These are phyloP conservation scores for Pachyrhynchus sulphureomaculatus DNA, from an alignment of 1,140 invertebrate genomes.

Conservation along the genomic window DNA sequence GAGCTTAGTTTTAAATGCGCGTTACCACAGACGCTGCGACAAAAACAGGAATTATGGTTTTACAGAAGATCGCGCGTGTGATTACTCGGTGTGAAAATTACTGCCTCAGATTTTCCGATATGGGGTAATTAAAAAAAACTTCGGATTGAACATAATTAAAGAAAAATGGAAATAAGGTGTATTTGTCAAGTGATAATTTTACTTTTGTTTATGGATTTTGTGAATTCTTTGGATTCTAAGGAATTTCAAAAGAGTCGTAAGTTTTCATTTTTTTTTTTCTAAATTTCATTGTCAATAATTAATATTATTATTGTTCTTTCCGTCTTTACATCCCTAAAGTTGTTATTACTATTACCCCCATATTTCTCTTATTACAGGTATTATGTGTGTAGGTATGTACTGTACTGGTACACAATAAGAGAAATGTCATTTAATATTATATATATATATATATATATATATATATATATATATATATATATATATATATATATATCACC, in stretches of 20 bases:
- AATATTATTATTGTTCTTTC: too few species aligned
- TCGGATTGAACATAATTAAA: background rate
- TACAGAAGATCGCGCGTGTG: background rate
- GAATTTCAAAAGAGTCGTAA: slow-evolving; percentile 43
- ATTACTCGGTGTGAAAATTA: background rate
- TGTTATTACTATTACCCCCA: too few species aligned
- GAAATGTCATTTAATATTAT: too few species aligned
- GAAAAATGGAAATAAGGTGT: slow-evolving; percentile 9
- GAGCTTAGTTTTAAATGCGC: slow-evolving; percentile 37
- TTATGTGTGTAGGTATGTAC: too few species aligned
- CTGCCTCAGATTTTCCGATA: background rate
- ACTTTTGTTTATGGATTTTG: slow-evolving; percentile 11
- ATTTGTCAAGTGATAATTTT: slow-evolving; percentile 11
- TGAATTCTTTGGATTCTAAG: slow-evolving; percentile 30
- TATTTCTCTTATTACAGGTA: too few species aligned
- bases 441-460: too few species aligned
- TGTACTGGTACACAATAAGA: too few species aligned
- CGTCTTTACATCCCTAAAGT: too few species aligned
- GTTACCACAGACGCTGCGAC: slow-evolving; percentile 17
- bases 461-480: too few species aligned
- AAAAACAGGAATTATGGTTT: slow-evolving; percentile 2
- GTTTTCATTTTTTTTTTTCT: background rate
- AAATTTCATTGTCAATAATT: too few species aligned
- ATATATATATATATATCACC: too few species aligned
- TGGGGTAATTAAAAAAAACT: background rate